Conservation (phyloP, 2,888 invertebrate species). For the Amorpha juglandis region DNA sequence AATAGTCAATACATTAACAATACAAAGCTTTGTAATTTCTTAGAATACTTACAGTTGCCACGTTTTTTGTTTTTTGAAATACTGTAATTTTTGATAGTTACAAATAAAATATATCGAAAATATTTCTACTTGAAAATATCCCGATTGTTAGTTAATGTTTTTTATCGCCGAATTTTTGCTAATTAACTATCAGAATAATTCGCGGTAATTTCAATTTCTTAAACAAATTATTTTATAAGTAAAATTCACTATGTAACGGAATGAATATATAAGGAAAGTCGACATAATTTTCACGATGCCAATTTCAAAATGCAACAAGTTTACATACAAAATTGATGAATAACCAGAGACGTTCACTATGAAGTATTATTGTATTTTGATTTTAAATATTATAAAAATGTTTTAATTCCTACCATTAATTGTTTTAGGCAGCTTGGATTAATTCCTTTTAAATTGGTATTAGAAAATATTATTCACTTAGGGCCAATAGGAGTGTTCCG, state of each 20-base stretch:
- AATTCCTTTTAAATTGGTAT: too few relatives aligned
- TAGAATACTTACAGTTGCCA: conserved; percentile 19
- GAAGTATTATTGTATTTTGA: neutral
- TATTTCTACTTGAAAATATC: neutral
- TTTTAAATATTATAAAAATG: neutral
- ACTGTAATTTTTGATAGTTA: neutral
- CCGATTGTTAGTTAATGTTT: too few relatives aligned
- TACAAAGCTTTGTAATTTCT: conserved; percentile 24
- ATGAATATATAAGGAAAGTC: neutral
- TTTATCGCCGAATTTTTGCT: too few relatives aligned
- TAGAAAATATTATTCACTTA: too few relatives aligned
- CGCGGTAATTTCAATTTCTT: conserved; percentile 8
- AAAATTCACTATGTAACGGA: too few relatives aligned
- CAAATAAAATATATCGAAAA: neutral
- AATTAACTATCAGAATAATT: conserved; percentile 7
- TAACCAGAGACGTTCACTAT: neutral
- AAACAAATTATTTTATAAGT: too few relatives aligned
- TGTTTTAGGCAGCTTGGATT: too few relatives aligned
- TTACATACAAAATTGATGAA: neutral
- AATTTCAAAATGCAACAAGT: neutral
- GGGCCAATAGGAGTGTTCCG: too few relatives aligned
- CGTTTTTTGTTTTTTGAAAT: neutral
- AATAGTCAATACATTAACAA: conserved; percentile 36
- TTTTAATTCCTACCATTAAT: too few relatives aligned
- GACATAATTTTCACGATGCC: neutral